Evolutionary conservation across 2,888 invertebrate species (phyloP), one percentile per base, ranked within the genome.

Genomic region (Cephalotes varians): DNA sequence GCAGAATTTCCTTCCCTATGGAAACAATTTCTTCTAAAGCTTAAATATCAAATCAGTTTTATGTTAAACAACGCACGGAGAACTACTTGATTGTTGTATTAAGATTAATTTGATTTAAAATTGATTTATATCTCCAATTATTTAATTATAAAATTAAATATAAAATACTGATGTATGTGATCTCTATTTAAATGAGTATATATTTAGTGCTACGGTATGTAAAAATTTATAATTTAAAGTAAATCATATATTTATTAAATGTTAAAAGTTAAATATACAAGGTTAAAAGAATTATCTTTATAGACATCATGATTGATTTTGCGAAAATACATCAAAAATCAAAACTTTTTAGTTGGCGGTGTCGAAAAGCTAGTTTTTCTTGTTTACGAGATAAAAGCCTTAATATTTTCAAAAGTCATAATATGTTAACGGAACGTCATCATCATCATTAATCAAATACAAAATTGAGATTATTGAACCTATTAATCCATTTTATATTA

Each of bases 391-490:
- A 47, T 89, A 90, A 88, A 89, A 88, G 85, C 84, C 85, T 76
- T 86, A 88, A 89, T 88, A 87, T 90, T 87, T 88, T 86, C 88
- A 82, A 84, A 89, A 88, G 90, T 92, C 91, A 86, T 92, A 91
- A 91, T 91, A 91, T 88, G 90, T 87, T 91, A 90, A 92, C 90
- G 89, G n/a, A n/a, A n/a, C 76, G 82, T 71, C 71, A 81, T 85
- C 72, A 82, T 85, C 86, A 65, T 86, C 85, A 87, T 90, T 92
- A 92, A 92, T 92, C 91, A 92, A 91, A 91, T 90, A 88, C 85
- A 87, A 87, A 88, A 86, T 85, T 76, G 82, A 86, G 69, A 88
- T 83, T n/a, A n/a, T n/a, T n/a, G n/a, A n/a, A 73, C 71, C 85
- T 76, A 76, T 56, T 54, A 25, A 69, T 80, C n/a, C 31, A 18